Evolutionary conservation across 2,113 vertebrate genomes (phyloP), one percentile per base, ranked within the genome.

Genomic region (Colius striatus): DNA sequence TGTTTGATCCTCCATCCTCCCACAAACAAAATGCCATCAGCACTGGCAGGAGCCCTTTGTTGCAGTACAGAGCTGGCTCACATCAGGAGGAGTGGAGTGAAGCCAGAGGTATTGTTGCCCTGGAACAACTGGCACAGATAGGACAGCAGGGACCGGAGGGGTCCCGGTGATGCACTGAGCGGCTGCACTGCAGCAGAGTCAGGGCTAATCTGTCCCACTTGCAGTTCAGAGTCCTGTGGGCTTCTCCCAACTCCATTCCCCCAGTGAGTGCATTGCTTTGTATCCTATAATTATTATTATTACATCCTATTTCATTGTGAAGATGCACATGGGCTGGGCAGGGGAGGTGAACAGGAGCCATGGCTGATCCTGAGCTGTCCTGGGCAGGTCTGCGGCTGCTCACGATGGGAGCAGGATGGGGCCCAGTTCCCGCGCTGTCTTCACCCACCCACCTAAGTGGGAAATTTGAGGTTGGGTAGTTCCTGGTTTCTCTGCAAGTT

Each of bases 21-120:
- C 13, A 2, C 13, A 6, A 16, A 27, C 26, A 16, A 45, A 38
- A 78, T 6, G 17, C 16, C 54, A 4, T 25, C 51, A 5, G 22
- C 21, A 3, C 16, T 0, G 11, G 11, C 26, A 12, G 65, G 61
- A 76, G 43, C 34, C 1, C 1, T 18, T 25, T 16, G 15, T 5
- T 11, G 30, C 0, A 0, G 57, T 26, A 15, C 16, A 10, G 65
- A 63, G 13, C 19, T 0, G 0, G 26, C 11, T 48, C 1, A 4
- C 9, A 6, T n/a, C 29, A 9, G 54, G n/a, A 29, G 20, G 23
- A 82, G 10, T 3, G 3, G 48, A 25, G 10, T 2, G 21, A 48
- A 41, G 32, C 3, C 4, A 6, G 5, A 25, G 29, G 29, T 34
- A 6, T 54, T 45, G 50, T 11, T 29, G 1, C 50, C 38, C 38